These are phyloP conservation scores for Monopterus albus DNA, from an alignment of 2,113 vertebrate genomes.

Conservation along the genomic window DNA sequence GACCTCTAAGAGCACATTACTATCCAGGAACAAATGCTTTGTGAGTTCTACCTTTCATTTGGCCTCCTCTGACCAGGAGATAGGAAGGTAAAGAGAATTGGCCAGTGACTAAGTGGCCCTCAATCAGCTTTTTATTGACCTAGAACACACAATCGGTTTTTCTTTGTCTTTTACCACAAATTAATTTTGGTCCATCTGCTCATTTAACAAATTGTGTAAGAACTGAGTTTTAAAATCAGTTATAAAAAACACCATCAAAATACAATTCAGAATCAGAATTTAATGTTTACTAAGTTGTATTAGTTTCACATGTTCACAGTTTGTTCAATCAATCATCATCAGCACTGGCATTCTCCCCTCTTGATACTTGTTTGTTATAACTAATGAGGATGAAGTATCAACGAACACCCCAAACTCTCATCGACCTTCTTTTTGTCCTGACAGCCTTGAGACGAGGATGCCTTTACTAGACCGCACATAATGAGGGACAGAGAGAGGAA, in stretches of 20 bases:
- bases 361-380: conserved; percentile 6
- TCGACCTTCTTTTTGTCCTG: not conserved
- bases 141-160: conserved; percentile 44
- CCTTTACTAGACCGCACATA: not conserved
- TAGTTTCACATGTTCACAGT: too few relatives aligned
- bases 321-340: too few relatives aligned
- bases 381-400: conserved; percentile 40
- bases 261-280: too few relatives aligned
- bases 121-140: conserved; percentile 65
- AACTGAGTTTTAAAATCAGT: not conserved
- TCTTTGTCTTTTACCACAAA: conserved; percentile 22
- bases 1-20: conserved; percentile 59
- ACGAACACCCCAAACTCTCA: conserved; percentile 12
- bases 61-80: conserved; percentile 50
- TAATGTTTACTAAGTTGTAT: too few relatives aligned
- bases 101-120: conserved; percentile 46
- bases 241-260: not conserved
- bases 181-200: conserved; percentile 24
- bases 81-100: conserved; percentile 27
- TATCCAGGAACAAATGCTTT: conserved; percentile 55
- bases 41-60: conserved; percentile 36
- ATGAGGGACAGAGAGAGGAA: not conserved
- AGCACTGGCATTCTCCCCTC: not conserved
- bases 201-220: conserved; percentile 4
- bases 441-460: conserved; percentile 2